These are phyloP conservation scores for Gastrophysa polygoni DNA, from an alignment of 2,888 invertebrate species.

Conservation along the genomic window DNA sequence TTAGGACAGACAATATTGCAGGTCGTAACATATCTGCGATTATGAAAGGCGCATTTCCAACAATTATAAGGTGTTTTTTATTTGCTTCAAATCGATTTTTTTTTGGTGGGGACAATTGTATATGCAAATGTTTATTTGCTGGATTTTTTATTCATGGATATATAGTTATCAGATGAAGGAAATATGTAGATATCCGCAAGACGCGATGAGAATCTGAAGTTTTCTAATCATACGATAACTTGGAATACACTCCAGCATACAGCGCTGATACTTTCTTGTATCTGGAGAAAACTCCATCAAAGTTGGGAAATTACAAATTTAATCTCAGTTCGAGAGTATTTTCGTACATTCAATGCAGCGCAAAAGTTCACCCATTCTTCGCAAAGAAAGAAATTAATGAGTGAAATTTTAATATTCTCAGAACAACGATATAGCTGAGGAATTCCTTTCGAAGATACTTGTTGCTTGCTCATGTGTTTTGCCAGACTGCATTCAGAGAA, in stretches of 20 bases:
- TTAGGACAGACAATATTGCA: no score
- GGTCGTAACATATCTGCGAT: no score
- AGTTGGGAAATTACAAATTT: slow-evolving; percentile 22
- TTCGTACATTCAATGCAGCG: slow-evolving; percentile 2
- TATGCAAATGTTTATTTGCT: no score
- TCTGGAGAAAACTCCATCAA: slow-evolving; percentile 20
- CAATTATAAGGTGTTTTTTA: no score
- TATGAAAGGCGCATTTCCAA: no score
- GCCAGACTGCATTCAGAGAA: neutral
- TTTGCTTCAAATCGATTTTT: no score
- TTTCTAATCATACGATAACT: slow-evolving; percentile 24
- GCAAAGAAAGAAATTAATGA: neutral
- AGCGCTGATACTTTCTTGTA: slow-evolving; percentile 13
- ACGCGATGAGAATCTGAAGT: slow-evolving; percentile 11
- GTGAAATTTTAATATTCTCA: slow-evolving; percentile 1
- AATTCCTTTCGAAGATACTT: neutral
- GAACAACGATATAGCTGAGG: neutral
- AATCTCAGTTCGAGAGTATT: slow-evolving; percentile 16
- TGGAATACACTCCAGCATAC: slow-evolving; percentile 11
- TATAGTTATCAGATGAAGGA: no score
- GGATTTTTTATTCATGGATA: no score
- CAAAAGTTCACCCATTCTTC: neutral
- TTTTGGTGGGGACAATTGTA: no score
- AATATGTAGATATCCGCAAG: neutral
- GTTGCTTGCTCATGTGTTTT: neutral